A percentile compares a stretch with the other conserved stretches of the same genome.
phyloP scores from a whole-genome alignment of 2,113 vertebrate genomes.

The Oceanites oceanicus region DNA sequence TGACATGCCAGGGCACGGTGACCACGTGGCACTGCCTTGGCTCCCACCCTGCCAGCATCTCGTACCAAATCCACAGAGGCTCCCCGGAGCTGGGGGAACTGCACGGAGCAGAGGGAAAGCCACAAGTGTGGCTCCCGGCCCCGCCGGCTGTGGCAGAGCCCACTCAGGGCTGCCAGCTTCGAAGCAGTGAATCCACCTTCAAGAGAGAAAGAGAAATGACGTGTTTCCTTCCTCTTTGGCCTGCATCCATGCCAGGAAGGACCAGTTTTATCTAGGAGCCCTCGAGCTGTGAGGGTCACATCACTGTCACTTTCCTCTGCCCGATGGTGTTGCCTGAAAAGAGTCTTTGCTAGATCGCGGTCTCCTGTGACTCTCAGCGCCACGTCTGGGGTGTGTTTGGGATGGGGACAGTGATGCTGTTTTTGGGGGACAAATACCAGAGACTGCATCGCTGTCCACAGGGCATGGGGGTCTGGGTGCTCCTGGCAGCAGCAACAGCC shows the following conservation, averaged over 20 bases:
- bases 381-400: background rate
- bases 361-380: background rate
- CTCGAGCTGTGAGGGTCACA: background rate
- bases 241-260: background rate
- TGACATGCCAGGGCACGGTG: background rate
- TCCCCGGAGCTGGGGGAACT: background rate
- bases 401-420: background rate
- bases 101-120: background rate
- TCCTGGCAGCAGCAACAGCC: background rate
- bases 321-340: accelerated
- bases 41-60: background rate
- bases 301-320: background rate
- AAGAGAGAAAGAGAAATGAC: background rate
- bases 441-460: background rate
- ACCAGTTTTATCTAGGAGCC: background rate
- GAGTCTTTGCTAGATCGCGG: accelerated
- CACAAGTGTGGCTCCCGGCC: background rate
- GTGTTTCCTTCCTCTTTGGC: background rate
- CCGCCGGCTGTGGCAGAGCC: accelerated
- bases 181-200: background rate
- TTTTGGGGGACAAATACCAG: background rate
- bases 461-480: background rate
- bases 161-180: background rate
- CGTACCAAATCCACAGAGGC: background rate
- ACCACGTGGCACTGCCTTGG: background rate